phyloP scores from a whole-genome alignment of 2,113 vertebrate species.

The Dipodomys stephensi region DNA sequence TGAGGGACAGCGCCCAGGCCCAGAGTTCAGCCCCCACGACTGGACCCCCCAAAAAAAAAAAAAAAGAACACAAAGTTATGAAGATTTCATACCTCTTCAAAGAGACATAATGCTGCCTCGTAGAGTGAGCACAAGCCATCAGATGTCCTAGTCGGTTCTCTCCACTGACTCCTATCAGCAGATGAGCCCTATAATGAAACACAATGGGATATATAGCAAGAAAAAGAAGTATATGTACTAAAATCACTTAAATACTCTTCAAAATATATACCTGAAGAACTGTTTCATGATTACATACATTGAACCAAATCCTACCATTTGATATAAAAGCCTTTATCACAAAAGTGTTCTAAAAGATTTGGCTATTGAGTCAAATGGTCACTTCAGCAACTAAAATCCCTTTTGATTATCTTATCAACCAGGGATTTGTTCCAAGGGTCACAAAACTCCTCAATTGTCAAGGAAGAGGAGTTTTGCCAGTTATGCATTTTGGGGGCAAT shows the following conservation, averaged over 20 bases:
- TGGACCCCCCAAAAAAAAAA: too few species aligned
- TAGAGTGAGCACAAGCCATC: conserved; percentile 96
- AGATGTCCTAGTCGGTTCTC: conserved; percentile 94
- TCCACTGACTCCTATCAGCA: conserved; percentile 97
- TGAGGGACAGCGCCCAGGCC: too few species aligned
- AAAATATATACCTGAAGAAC: conserved; percentile 42
- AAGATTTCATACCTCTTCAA: conserved; percentile 93
- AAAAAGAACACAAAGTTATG: neutral
- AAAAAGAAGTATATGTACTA: conserved; percentile 54
- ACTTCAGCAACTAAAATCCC: neutral
- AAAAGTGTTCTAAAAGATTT: conserved; percentile 27
- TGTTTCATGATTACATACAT: conserved; percentile 21
- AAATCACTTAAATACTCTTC: conserved; percentile 28
- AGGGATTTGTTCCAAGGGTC: neutral
- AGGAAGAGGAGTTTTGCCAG: conserved; percentile 12
- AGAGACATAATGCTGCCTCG: conserved; percentile 95
- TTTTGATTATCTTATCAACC: conserved; percentile 27
- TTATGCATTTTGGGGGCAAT: neutral
- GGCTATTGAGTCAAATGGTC: neutral
- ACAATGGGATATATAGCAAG: conserved; percentile 45
- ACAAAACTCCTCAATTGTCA: neutral
- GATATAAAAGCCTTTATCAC: conserved; percentile 32
- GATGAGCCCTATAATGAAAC: conserved; percentile 93
- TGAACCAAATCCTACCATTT: conserved; percentile 61
- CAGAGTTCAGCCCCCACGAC: too few species aligned